These are phyloP conservation scores for Ceratitis capitata DNA, from an alignment of 1,140 invertebrate genomes.

Conservation along the genomic window DNA sequence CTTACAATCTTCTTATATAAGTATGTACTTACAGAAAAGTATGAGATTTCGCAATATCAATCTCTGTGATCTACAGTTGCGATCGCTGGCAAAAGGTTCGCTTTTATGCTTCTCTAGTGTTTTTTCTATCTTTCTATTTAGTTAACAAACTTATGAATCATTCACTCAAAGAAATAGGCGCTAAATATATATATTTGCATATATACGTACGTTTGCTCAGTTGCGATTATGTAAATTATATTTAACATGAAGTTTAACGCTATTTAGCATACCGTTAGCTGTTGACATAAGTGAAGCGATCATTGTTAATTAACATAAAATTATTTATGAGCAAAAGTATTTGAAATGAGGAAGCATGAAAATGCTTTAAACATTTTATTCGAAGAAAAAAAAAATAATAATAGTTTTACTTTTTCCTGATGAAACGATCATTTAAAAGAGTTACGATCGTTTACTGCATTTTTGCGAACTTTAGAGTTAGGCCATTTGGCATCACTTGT, in stretches of 20 bases:
- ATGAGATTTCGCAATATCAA: too few species aligned
- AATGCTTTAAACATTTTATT: background rate
- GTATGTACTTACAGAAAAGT: too few species aligned
- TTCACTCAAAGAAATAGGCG: conserved; percentile 7
- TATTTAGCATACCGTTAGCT: background rate
- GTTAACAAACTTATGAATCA: too few species aligned
- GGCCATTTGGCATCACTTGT: too few species aligned
- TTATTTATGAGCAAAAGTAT: background rate
- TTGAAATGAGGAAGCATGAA: background rate
- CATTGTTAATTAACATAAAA: background rate
- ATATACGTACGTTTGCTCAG: too few species aligned
- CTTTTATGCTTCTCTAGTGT: background rate
- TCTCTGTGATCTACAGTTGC: too few species aligned
- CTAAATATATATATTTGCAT: background rate
- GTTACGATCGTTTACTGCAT: too few species aligned
- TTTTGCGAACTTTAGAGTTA: too few species aligned
- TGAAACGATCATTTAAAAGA: too few species aligned
- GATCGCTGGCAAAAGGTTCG: background rate
- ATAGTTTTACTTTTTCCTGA: background rate
- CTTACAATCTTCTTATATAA: too few species aligned
- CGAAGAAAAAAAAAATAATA: background rate
- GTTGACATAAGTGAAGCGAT: background rate
- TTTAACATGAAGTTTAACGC: background rate
- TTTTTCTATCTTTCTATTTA: background rate
- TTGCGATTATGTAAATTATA: conserved; percentile 1